These are phyloP conservation scores for Lucilia sericata DNA, from an alignment of 1,140 invertebrate species.

Conservation along the genomic window DNA sequence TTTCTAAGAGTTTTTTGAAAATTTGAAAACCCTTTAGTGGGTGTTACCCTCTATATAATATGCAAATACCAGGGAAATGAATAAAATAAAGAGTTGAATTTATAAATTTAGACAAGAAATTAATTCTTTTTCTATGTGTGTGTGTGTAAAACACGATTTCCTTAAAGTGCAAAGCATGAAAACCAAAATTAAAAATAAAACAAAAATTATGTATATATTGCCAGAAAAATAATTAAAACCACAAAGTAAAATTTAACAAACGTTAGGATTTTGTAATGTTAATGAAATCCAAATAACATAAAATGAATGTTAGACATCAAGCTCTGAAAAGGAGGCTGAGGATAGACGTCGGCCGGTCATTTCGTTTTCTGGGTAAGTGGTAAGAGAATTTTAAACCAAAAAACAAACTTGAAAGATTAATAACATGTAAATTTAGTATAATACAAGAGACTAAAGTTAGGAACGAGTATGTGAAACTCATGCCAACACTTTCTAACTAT, in stretches of 20 bases:
- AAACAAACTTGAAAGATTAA: too few relatives aligned
- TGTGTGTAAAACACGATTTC: background rate
- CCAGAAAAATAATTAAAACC: conserved; percentile 6
- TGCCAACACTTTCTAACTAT: too few relatives aligned
- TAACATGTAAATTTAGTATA: background rate
- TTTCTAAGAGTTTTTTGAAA: background rate
- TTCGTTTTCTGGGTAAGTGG: background rate
- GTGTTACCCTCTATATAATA: background rate
- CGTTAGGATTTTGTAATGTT: background rate
- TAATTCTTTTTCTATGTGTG: background rate
- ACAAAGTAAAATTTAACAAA: background rate
- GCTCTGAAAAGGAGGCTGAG: too few relatives aligned
- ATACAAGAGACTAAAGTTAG: background rate
- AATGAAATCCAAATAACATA: background rate
- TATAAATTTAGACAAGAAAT: background rate
- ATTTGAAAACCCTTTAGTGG: conserved; percentile 7
- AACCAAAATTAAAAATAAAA: background rate
- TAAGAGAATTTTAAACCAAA: background rate
- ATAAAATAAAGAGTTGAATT: background rate
- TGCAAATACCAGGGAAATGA: background rate
- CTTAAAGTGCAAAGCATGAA: background rate
- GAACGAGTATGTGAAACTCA: background rate
- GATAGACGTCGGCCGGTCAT: background rate
- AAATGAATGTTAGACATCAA: too few relatives aligned
- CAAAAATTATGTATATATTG: background rate